phyloP scores from a whole-genome alignment of 2,888 invertebrate genomes.

The Aelia acuminata region DNA sequence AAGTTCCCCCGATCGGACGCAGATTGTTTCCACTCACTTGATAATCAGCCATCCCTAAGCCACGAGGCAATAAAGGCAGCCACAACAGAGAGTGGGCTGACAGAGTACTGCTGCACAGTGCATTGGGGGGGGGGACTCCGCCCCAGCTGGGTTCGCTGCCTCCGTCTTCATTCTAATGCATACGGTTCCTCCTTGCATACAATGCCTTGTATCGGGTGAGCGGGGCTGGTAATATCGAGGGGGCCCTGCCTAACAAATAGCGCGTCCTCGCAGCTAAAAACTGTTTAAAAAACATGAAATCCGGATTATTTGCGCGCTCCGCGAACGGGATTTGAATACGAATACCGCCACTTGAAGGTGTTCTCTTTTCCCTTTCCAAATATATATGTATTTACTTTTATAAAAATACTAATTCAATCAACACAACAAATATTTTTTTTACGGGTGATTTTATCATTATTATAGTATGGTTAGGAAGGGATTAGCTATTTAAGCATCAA shows the following conservation, averaged over 20 bases:
- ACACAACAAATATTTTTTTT: too few relatives aligned
- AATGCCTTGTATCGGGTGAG: neutral
- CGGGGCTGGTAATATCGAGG: neutral
- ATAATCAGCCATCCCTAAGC: neutral
- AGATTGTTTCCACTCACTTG: neutral
- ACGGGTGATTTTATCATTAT: too few relatives aligned
- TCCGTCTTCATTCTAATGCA: slow-evolving; percentile 40
- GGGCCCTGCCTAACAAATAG: neutral
- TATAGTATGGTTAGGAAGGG: too few relatives aligned
- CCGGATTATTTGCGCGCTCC: slow-evolving; percentile 39
- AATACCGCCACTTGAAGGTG: neutral
- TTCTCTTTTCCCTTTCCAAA: neutral
- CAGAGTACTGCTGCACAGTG: too few relatives aligned
- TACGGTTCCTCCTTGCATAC: neutral
- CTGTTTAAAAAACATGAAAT: slow-evolving; percentile 55
- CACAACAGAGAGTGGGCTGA: too few relatives aligned
- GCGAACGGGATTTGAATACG: slow-evolving; percentile 34
- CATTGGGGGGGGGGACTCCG: neutral
- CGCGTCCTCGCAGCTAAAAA: neutral
- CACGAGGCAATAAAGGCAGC: neutral
- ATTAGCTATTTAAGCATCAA: too few relatives aligned
- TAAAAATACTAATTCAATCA: too few relatives aligned
- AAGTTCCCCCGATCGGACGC: neutral
- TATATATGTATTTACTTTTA: neutral
- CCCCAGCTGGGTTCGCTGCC: neutral